Evolutionary conservation across 2,888 invertebrate species (phyloP), one percentile per base, ranked within the genome.

Genomic region (Craniophora ligustri): DNA sequence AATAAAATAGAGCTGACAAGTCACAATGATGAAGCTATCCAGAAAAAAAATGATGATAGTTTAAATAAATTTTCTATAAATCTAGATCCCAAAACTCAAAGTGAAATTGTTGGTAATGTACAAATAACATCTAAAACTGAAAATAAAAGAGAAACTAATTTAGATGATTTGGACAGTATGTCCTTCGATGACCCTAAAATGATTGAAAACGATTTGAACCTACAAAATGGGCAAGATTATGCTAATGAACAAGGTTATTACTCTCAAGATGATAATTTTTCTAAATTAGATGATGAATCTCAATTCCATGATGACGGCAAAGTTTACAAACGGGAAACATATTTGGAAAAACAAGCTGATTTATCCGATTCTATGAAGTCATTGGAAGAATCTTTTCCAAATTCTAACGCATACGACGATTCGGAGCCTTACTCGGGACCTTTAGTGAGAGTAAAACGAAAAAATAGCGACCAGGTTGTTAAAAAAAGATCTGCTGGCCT

Each of bases 331-430:
- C 79, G 91, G 32, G 88, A 89, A 46, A 51, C 64, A 18, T 60
- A 55, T 47, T 63, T 62, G 15, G 74, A 81, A n/a, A 79, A 78
- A 15, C 67, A 82, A 53, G 55, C 71, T 0, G 83, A 83, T 48
- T 62, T 85, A 18, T 54, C 75, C 2, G 84, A 88, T 49, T 80
- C 87, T n/a, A 65, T 90, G 2, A 87, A 86, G 67, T 87, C 87
- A n/a, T 68, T 93, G 48, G 89, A 90, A 60, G 92, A 93, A 42
- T 93, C 93, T 5, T 93, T 93, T 71, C 89, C 92, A 1, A 86
- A 85, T 63, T 72, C 79, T 8, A 79, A 84, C 38, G 64, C 80
- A 4, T 83, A 84, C 49, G 83, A 85, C 19, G 84, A 87, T 48
- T 70, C 81, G 2, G 78, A 61, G 13, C 70, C 76, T 31, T 83